phyloP scores from a whole-genome alignment of 2,113 vertebrate species.

The Bostrychus sinensis region DNA sequence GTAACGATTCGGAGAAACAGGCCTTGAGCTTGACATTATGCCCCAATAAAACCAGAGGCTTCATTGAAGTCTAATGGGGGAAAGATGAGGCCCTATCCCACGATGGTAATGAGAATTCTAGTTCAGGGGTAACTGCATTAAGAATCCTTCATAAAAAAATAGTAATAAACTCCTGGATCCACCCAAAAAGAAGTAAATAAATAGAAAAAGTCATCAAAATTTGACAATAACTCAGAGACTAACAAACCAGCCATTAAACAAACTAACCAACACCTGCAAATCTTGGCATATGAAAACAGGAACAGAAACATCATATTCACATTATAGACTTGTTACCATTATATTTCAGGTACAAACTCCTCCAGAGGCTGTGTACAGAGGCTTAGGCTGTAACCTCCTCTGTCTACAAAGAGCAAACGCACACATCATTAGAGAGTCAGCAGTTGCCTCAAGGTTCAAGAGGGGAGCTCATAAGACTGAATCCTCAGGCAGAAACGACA shows the following conservation, averaged over 20 bases:
- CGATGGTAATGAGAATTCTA: too few species aligned
- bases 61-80: not conserved
- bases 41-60: conserved; percentile 1
- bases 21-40: conserved; percentile 9
- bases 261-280: not conserved
- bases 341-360: not conserved
- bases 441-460: conserved; percentile 18
- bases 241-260: too few species aligned
- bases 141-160: too few species aligned
- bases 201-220: too few species aligned
- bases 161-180: too few species aligned
- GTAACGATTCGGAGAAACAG: conserved; percentile 21
- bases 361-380: not conserved
- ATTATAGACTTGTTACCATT: not conserved
- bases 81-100: too few species aligned
- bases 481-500: conserved; percentile 28
- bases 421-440: conserved; percentile 32
- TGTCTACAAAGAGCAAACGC: conserved; percentile 30
- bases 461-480: conserved; percentile 25
- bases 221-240: too few species aligned
- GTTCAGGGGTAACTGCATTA: too few species aligned
- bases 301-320: not conserved
- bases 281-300: not conserved
- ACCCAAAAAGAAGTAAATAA: too few species aligned
- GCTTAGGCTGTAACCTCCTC: conserved; percentile 6